Conservation (phyloP, 2,113 vertebrate genomes). For the Rhinogobius similis region DNA sequence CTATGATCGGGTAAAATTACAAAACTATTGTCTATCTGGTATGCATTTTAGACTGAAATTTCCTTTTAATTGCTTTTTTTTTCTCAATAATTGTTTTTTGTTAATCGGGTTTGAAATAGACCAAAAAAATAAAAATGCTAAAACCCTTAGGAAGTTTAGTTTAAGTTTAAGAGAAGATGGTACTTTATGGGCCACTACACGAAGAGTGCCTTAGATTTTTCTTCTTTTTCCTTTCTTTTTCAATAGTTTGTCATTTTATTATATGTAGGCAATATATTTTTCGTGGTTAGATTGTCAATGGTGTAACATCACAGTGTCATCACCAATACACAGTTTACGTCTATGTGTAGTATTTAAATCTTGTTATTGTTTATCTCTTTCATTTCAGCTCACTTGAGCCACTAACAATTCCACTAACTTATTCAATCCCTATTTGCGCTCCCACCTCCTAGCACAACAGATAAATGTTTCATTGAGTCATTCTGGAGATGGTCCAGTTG, state of each 20-base stretch:
- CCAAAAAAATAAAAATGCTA: too few species aligned
- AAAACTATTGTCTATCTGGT: background rate
- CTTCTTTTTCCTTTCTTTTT: too few species aligned
- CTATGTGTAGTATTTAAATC: too few species aligned
- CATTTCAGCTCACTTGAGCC: background rate
- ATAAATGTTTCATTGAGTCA: background rate
- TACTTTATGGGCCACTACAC: too few species aligned
- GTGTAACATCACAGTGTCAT: background rate
- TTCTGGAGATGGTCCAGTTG: constrained; percentile 16
- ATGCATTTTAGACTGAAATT: background rate
- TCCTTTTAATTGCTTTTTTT: background rate
- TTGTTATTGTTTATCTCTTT: background rate
- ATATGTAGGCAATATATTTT: too few species aligned
- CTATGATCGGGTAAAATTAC: background rate
- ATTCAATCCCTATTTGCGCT: background rate
- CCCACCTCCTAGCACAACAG: background rate
- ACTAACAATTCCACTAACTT: background rate
- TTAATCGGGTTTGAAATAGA: background rate
- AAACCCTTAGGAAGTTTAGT: too few species aligned
- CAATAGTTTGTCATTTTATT: too few species aligned
- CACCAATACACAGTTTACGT: background rate
- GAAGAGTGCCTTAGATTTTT: too few species aligned
- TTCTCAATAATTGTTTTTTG: background rate
- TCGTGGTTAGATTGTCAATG: too few species aligned
- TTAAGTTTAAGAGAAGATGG: too few species aligned